phyloP scores from a whole-genome alignment of 2,113 vertebrate species.

The Xenopus borealis region DNA sequence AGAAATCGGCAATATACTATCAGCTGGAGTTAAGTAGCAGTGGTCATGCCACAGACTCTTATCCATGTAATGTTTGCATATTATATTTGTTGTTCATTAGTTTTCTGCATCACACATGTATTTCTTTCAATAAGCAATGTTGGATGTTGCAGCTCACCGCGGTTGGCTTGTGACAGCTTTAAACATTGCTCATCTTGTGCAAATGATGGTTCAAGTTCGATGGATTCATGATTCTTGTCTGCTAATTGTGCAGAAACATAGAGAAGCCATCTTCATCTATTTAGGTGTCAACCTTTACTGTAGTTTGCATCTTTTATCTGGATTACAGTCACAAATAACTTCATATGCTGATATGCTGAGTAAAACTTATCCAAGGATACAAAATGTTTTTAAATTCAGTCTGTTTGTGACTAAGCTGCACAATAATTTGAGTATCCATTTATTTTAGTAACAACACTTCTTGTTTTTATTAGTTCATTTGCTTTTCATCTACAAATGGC shows the following conservation, averaged over 20 bases:
- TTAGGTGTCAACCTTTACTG: slow-evolving; percentile 67
- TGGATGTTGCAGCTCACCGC: slow-evolving; percentile 88
- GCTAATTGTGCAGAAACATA: slow-evolving; percentile 83
- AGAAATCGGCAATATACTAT: too few species aligned
- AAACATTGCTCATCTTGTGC: slow-evolving; percentile 84
- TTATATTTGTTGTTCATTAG: too few species aligned
- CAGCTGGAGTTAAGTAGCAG: too few species aligned
- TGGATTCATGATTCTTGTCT: slow-evolving; percentile 89
- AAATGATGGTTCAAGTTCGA: slow-evolving; percentile 91
- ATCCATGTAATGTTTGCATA: too few species aligned
- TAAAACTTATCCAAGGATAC: too few species aligned
- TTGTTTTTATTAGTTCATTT: slow-evolving; percentile 5
- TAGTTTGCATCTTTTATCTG: too few species aligned
- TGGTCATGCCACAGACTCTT: too few species aligned
- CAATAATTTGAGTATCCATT: too few species aligned
- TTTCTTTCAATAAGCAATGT: slow-evolving; percentile 76
- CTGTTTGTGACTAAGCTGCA: too few species aligned
- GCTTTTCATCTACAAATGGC: slow-evolving; percentile 29
- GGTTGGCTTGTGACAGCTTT: slow-evolving; percentile 89
- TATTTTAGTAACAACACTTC: background rate
- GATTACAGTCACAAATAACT: too few species aligned
- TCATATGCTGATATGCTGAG: background rate
- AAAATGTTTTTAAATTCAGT: background rate
- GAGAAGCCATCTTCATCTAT: slow-evolving; percentile 83
- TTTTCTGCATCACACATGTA: background rate